Conservation (phyloP, 2,113 vertebrate species). For the Syrrhaptes paradoxus region DNA sequence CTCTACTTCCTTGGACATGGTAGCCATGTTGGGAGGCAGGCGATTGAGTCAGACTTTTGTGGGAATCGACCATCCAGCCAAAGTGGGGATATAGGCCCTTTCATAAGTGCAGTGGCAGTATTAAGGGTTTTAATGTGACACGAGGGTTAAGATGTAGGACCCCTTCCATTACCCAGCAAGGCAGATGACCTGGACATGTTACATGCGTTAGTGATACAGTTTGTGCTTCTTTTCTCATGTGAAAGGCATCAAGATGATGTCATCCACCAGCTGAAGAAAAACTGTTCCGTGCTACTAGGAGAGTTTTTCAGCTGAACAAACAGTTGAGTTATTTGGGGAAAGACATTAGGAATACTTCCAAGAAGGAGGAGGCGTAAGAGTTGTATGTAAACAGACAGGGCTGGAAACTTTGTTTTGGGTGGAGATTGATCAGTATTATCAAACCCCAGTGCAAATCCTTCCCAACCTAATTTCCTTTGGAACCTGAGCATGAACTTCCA, state of each 20-base stretch:
- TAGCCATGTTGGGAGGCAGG: conserved; percentile 74
- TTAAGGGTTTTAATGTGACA: background rate
- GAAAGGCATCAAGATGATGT: conserved; percentile 36
- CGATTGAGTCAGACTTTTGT: background rate
- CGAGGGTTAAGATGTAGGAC: background rate
- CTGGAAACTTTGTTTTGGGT: background rate
- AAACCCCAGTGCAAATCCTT: background rate
- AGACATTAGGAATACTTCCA: conserved; percentile 38
- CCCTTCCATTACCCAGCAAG: background rate
- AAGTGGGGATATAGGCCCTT: background rate
- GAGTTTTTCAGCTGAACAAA: conserved; percentile 49
- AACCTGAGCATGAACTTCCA: background rate
- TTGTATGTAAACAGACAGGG: background rate
- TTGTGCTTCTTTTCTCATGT: conserved; percentile 8
- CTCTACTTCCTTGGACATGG: conserved; percentile 41
- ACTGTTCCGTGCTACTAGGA: conserved; percentile 11
- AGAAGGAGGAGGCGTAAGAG: background rate
- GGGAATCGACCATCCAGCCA: background rate
- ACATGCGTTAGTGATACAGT: background rate
- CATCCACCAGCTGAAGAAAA: conserved; percentile 23
- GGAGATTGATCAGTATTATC: background rate
- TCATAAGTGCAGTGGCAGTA: background rate
- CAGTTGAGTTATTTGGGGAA: conserved; percentile 42
- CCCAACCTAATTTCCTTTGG: background rate
- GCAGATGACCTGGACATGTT: background rate